Conservation (phyloP, 1,140 invertebrate genomes). For the Hypsibius dujardini region DNA sequence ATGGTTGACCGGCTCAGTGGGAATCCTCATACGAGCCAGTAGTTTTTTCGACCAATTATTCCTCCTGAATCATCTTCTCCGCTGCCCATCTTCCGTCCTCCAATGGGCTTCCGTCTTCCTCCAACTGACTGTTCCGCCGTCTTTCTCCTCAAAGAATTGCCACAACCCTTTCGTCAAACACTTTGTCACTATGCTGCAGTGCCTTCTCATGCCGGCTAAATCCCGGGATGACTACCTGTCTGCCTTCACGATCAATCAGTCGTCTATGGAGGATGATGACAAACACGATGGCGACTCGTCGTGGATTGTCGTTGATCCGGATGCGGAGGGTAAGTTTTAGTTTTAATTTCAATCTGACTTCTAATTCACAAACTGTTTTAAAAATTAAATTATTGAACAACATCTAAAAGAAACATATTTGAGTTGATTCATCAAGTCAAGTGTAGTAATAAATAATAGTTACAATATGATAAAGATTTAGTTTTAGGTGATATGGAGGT, state of each 20-base stretch:
- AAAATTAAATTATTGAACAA: no score
- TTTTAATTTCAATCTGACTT: no score
- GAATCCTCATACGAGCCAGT: background rate
- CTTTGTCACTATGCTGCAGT: background rate
- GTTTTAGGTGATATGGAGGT: no score
- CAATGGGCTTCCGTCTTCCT: conserved; percentile 2
- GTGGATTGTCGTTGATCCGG: conserved; percentile 11
- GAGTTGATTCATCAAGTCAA: no score
- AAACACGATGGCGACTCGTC: background rate
- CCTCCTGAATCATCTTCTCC: background rate
- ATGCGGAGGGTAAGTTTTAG: background rate
- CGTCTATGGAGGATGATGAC: conserved; percentile 2
- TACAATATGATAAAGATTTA: no score
- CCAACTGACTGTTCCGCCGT: background rate
- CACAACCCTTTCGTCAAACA: conserved; percentile 11
- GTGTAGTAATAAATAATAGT: no score
- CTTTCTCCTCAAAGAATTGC: background rate
- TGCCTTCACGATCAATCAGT: background rate
- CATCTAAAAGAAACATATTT: no score
- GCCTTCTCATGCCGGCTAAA: background rate
- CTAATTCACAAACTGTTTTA: no score
- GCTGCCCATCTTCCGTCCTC: background rate
- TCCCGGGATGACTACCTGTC: background rate
- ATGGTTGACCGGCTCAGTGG: background rate
- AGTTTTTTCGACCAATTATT: conserved; percentile 4